Percentiles rank a stretch among this genome's conserved stretches.
Conservation (phyloP, 2,888 invertebrate species). For the Drosophila macrospina region DNA sequence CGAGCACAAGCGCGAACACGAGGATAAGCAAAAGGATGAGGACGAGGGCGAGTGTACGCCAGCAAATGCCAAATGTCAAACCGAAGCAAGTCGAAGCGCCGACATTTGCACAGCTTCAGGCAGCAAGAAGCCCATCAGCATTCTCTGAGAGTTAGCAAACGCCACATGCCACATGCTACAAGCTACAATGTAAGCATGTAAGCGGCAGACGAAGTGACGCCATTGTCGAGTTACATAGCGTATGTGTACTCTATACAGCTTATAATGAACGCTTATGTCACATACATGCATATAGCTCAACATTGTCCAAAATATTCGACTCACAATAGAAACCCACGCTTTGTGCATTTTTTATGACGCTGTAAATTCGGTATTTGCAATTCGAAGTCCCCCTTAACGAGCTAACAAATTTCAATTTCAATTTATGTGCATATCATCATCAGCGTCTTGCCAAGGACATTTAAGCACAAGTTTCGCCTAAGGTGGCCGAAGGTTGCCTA, state of each 20-base stretch:
- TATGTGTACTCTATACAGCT: conserved; percentile 41
- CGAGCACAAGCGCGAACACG: conserved; percentile 9
- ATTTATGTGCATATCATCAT: conserved; percentile 64
- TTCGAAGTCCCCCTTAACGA: conserved; percentile 32
- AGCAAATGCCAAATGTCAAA: conserved; percentile 57
- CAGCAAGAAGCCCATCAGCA: conserved; percentile 3
- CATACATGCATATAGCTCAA: conserved; percentile 34
- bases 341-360: conserved; percentile 38
- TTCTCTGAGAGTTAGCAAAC: conserved; percentile 1
- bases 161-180: conserved; percentile 32
- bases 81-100: conserved; percentile 1
- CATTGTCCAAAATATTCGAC: conserved; percentile 31
- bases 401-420: conserved; percentile 49
- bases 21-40: background rate
- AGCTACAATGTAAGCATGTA: no score
- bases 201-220: conserved; percentile 65
- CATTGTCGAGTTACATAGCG: conserved; percentile 43
- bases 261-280: conserved; percentile 48
- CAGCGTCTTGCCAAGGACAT: conserved; percentile 40
- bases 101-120: conserved; percentile 39
- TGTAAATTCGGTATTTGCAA: conserved; percentile 43
- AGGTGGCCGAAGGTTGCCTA: no score
- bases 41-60: background rate
- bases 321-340: conserved; percentile 1
- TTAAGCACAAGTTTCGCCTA: conserved; percentile 10